Base-by-base conservation (phyloP, 2,888 invertebrate species). In the Blomia tropicalis region DNA sequence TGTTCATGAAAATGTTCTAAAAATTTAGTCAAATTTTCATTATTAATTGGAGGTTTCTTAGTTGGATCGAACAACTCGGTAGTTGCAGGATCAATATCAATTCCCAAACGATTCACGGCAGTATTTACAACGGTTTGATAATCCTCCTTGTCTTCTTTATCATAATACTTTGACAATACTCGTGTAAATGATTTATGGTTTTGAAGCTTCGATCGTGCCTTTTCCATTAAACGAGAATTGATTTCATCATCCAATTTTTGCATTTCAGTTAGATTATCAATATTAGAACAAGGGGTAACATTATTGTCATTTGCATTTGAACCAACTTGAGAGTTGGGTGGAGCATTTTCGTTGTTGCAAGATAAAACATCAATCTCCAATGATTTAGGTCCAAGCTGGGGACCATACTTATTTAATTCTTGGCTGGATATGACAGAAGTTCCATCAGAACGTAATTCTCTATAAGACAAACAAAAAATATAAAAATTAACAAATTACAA, bases 401-500 rank as follows among this genome's bases (percentile, higher is more conserved):
- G 30, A 23, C 36, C 47, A 47, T 27, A 31, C 19, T 27, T 54
- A 17, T 53, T 61, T 11, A 61, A 14, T 22, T 61, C 61, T 25
- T 61, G 61, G 53, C 51, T 54, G 14, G 25, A 29, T n/a, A 61
- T 25, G 17, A 61, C 51, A 31, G 61, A 19, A 4, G 61, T 61
- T 51, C 61, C 61, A 51, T 61, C 61, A 2, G 53, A n/a, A 17
- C n/a, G 30, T 14, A 61, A 25, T 51, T 61, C 53, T 31, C 61
- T 61, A 36, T 11, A 7, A 36, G 17, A 17, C 36, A 36, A 36
- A n/a, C n/a, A n/a, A n/a, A n/a, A n/a, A n/a, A n/a, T n/a, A n/a
- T n/a, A n/a, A n/a, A n/a, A n/a, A n/a, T n/a, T n/a, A n/a, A n/a
- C n/a, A n/a, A n/a, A n/a, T n/a, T n/a, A n/a, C n/a, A n/a, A n/a